Percentiles rank a stretch among this genome's conserved stretches.
Evolutionary conservation across 2,888 invertebrate species (phyloP).

Genomic region (Diabrotica balteata): DNA sequence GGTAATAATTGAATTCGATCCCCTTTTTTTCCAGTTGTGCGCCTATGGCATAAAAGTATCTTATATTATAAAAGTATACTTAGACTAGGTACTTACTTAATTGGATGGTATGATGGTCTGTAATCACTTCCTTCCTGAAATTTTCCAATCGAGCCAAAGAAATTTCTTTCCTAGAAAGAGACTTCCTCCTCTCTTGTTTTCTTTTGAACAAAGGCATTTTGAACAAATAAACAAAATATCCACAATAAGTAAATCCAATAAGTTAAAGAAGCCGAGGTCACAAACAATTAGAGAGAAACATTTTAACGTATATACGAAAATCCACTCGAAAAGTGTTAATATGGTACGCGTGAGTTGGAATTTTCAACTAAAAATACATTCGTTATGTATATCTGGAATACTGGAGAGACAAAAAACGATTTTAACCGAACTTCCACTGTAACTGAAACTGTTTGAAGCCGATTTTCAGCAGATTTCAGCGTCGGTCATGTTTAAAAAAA

Average conservation of each 20-base stretch:
- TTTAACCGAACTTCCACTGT: slow-evolving; percentile 31
- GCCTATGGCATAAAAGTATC: no score
- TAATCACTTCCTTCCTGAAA: slow-evolving; percentile 67
- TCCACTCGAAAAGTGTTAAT: slow-evolving; percentile 33
- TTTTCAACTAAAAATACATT: slow-evolving; percentile 38
- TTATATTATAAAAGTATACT: no score
- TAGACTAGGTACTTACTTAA: slow-evolving; percentile 44
- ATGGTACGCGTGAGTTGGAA: slow-evolving; percentile 33
- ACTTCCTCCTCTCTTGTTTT: slow-evolving; percentile 48
- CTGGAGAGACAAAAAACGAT: slow-evolving; percentile 35
- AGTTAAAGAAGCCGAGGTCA: slow-evolving; percentile 33
- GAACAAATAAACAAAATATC: slow-evolving; percentile 10
- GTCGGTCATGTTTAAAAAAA: slow-evolving; percentile 37
- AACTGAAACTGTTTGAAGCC: slow-evolving; percentile 32
- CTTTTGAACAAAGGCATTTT: slow-evolving; percentile 51
- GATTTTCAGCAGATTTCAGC: slow-evolving; percentile 31
- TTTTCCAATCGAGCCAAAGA: slow-evolving; percentile 60
- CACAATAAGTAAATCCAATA: slow-evolving; percentile 26
- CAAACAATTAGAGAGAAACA: slow-evolving; percentile 37
- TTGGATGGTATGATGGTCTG: slow-evolving; percentile 64
- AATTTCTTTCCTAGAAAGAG: slow-evolving; percentile 60
- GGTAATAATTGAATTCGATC: no score
- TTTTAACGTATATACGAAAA: slow-evolving; percentile 33
- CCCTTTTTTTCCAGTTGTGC: no score
- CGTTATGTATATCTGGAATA: slow-evolving; percentile 35